These are phyloP conservation scores for Hippolais icterina DNA, from an alignment of 2,113 vertebrate species.

Conservation along the genomic window DNA sequence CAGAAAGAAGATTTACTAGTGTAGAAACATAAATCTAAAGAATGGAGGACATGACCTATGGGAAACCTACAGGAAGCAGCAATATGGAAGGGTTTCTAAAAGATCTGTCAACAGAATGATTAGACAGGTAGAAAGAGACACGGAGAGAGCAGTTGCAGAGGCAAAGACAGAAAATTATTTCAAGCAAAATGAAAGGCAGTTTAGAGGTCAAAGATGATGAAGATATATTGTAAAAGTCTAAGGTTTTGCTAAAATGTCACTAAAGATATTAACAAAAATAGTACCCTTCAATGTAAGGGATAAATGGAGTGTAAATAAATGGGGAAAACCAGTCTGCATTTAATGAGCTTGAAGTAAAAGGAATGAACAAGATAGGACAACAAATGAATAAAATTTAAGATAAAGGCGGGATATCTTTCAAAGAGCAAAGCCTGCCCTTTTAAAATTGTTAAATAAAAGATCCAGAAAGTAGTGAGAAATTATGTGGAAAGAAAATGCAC, in stretches of 20 bases:
- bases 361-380: neutral
- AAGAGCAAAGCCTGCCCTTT: neutral
- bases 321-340: neutral
- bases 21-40: neutral
- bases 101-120: neutral
- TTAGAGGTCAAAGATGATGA: neutral
- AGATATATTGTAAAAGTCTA: neutral
- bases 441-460: neutral
- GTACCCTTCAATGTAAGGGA: neutral
- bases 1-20: neutral
- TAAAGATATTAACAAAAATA: neutral
- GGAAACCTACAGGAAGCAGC: neutral
- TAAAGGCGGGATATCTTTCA: neutral
- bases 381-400: neutral
- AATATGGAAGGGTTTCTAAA: neutral
- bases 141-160: neutral
- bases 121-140: conserved; percentile 7
- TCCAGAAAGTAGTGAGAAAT: neutral
- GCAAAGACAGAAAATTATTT: neutral
- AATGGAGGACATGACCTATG: neutral
- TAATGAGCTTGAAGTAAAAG: conserved; percentile 38
- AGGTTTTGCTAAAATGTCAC: neutral
- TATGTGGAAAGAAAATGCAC: neutral
- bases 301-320: conserved; percentile 3
- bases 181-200: neutral